A percentile compares a stretch with the other conserved stretches of the same genome.
phyloP scores from a whole-genome alignment of 2,888 invertebrate species.

The Merodon equestris region DNA sequence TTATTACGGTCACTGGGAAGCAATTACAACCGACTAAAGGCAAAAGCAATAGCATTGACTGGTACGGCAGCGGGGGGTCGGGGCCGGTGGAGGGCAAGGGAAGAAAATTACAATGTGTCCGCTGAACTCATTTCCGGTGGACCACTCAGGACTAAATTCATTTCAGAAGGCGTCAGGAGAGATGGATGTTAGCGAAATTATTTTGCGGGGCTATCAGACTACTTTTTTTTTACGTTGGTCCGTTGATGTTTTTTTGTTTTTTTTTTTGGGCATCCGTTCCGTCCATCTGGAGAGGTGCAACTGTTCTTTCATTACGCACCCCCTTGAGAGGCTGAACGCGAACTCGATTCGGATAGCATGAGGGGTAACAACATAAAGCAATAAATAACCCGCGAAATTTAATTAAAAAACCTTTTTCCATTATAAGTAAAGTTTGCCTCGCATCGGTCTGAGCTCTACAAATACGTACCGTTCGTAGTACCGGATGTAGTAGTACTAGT shows the following conservation, averaged over 20 bases:
- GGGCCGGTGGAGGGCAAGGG: neutral
- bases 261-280: conserved; percentile 18
- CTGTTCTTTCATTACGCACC: conserved; percentile 65
- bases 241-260: conserved; percentile 2
- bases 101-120: conserved; percentile 31
- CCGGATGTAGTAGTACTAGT: too few relatives aligned
- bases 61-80: too few relatives aligned
- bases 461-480: conserved; percentile 28
- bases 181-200: conserved; percentile 54
- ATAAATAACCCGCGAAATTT: conserved; percentile 73
- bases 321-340: conserved; percentile 36
- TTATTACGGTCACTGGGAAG: conserved; percentile 50
- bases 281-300: conserved; percentile 43
- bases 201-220: conserved; percentile 47
- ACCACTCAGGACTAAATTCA: conserved; percentile 54
- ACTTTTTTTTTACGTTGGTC: too few relatives aligned
- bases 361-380: conserved; percentile 69
- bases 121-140: conserved; percentile 42
- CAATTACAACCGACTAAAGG: conserved; percentile 28
- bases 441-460: conserved; percentile 57
- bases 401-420: conserved; percentile 71
- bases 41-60: neutral
- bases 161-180: conserved; percentile 44
- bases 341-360: conserved; percentile 9
- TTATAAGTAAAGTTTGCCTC: conserved; percentile 69